Conservation (phyloP, 2,888 invertebrate species). For the Fragum sueziense region DNA sequence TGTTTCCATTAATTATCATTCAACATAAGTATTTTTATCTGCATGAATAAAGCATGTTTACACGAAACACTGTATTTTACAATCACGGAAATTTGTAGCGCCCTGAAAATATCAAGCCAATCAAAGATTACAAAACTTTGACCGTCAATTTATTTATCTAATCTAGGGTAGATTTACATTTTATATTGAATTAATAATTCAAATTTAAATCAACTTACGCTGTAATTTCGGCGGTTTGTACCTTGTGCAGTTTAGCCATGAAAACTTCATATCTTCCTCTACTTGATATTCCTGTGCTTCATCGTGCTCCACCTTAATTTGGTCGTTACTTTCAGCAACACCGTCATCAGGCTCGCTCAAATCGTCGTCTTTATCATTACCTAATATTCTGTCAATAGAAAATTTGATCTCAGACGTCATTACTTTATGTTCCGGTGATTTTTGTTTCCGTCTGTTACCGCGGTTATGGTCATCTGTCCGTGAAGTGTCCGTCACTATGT, state of each 20-base stretch:
- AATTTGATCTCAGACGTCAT: constrained; percentile 61
- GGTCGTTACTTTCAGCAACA: neutral
- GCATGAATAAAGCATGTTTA: too few species aligned
- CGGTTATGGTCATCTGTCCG: neutral
- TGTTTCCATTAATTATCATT: too few species aligned
- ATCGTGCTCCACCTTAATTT: constrained; percentile 9
- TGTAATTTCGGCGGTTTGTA: constrained; percentile 81
- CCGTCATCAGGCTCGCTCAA: neutral
- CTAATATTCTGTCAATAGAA: constrained; percentile 70
- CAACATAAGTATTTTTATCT: too few species aligned
- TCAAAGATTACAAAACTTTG: too few species aligned
- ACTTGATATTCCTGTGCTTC: constrained; percentile 19
- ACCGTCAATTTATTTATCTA: too few species aligned
- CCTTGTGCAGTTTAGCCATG: constrained; percentile 80
- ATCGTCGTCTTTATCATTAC: neutral
- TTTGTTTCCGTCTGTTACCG: neutral
- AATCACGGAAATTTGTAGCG: too few species aligned
- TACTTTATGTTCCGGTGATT: neutral
- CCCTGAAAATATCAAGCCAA: too few species aligned
- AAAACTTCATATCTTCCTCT: constrained; percentile 58
- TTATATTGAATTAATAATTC: too few species aligned
- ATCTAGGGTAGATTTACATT: too few species aligned
- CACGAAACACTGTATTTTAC: too few species aligned
- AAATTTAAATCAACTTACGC: constrained; percentile 70
- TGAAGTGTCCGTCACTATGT: neutral